Base-by-base conservation (phyloP, 2,797 vertebrate species). In the Hippopotamyrus pictus region DNA sequence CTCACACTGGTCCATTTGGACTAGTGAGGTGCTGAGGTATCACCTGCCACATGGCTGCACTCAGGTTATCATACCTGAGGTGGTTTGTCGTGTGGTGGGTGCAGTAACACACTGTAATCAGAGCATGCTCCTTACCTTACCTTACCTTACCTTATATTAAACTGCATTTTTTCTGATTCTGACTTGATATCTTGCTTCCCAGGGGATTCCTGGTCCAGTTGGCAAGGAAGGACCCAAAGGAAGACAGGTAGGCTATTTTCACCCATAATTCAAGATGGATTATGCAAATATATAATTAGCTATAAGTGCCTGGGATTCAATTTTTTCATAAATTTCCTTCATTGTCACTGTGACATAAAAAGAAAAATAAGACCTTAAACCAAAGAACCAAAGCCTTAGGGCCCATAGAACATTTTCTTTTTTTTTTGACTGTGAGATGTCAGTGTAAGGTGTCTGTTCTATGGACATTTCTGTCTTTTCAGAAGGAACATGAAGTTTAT, bases 201-300 rank as follows among this genome's bases (percentile, higher is more conserved):
- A 99, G 98, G 98, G 98, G 29, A 93, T 95, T 93, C 96, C 95
- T 91, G 98, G 98, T 90, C 94, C 97, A 53, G 92, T 89, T 92
- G 98, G 98, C 91, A 98, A 96, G 94, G 96, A 93, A 90, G 98
- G 98, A 41, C 95, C 94, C 88, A 99, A 98, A 94, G 98, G 98
- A 92, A 97, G 97, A 96, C 97, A 95, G 92, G 98, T 99, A 41
- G 96, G 91, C 29, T 0, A 65, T 88, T 65, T 9, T 59, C 82
- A 50, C 11, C 57, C 73, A 41, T 88, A 89, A 88, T 46, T 11
- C 19, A 69, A 54, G 33, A 90, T 57, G 79, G 86, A 12, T 69
- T 44, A 73, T 44, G n/a, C 33, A 79, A 7, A 79, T 88, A 84
- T 69, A 33, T 33, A 88, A 86, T 88, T 54, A 73, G 90, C 29